Conservation (phyloP, 2,888 invertebrate genomes). For the Nomada ruficornis region DNA sequence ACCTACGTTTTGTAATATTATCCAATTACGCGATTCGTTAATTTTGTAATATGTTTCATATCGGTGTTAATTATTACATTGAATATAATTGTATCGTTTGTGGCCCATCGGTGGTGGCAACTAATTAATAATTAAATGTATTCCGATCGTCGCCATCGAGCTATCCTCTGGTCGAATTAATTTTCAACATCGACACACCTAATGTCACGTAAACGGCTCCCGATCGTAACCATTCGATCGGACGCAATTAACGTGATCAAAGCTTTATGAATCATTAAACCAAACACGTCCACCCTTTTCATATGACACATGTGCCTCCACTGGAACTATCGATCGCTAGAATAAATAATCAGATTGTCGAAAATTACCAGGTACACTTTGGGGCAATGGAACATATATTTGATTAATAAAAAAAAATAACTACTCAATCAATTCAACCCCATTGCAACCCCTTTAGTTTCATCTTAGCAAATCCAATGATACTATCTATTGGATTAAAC, state of each 20-base stretch:
- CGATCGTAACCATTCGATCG: conserved; percentile 36
- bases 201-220: conserved; percentile 28
- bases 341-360: not conserved
- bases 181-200: conserved; percentile 41
- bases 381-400: too few relatives aligned
- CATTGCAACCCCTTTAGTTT: too few relatives aligned
- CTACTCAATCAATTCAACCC: too few relatives aligned
- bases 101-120: conserved; percentile 6
- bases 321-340: not conserved
- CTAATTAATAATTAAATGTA: conserved; percentile 59
- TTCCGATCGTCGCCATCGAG: not conserved
- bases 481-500: too few relatives aligned
- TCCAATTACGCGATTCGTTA: conserved; percentile 17
- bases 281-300: not conserved
- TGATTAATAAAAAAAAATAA: too few relatives aligned
- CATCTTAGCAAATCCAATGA: too few relatives aligned
- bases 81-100: conserved; percentile 34
- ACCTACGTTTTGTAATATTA: not conserved
- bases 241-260: conserved; percentile 56
- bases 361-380: not conserved
- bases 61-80: conserved; percentile 50
- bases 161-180: conserved; percentile 36
- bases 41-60: conserved; percentile 22
- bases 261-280: conserved; percentile 51
- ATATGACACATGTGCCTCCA: not conserved